A percentile compares a stretch with the other conserved stretches of the same genome.
Evolutionary conservation across 2,888 invertebrate genomes (phyloP).

Genomic region (Nomada lathburiana): DNA sequence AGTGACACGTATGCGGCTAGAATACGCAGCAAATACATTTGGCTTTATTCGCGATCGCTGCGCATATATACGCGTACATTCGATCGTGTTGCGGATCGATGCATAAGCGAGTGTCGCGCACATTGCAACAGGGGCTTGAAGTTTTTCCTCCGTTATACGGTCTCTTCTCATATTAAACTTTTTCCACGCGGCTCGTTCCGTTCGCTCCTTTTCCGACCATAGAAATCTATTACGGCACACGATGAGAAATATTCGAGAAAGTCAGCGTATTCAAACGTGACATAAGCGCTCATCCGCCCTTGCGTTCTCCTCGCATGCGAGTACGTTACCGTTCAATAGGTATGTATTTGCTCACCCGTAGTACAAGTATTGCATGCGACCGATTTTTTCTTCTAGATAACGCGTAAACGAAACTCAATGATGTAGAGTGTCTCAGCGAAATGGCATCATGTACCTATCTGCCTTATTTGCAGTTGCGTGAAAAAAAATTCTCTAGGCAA

Average conservation of each 20-base stretch:
- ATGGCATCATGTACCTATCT: too few relatives aligned
- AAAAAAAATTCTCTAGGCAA: too few relatives aligned
- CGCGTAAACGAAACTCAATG: too few relatives aligned
- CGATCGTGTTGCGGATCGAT: conserved; percentile 34
- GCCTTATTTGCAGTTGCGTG: too few relatives aligned
- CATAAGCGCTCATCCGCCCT: conserved; percentile 9
- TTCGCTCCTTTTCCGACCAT: conserved; percentile 28
- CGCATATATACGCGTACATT: not conserved
- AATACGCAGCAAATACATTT: conserved; percentile 21
- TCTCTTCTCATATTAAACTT: conserved; percentile 57
- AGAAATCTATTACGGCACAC: conserved; percentile 40
- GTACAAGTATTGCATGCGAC: not conserved
- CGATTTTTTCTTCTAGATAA: too few relatives aligned
- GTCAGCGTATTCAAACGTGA: conserved; percentile 37
- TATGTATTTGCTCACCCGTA: conserved; percentile 1
- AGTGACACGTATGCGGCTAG: not conserved
- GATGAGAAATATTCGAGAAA: conserved; percentile 46
- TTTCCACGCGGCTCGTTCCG: conserved; percentile 31
- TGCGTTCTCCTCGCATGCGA: not conserved
- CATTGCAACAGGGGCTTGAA: not conserved
- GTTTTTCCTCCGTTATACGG: conserved; percentile 34
- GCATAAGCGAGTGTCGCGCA: not conserved
- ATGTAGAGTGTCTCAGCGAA: too few relatives aligned
- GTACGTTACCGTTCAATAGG: not conserved
- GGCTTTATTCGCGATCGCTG: conserved; percentile 20